Conservation (phyloP, 53 echinoderm and acorn worm genomes). For the Holothuria leucospilota region DNA sequence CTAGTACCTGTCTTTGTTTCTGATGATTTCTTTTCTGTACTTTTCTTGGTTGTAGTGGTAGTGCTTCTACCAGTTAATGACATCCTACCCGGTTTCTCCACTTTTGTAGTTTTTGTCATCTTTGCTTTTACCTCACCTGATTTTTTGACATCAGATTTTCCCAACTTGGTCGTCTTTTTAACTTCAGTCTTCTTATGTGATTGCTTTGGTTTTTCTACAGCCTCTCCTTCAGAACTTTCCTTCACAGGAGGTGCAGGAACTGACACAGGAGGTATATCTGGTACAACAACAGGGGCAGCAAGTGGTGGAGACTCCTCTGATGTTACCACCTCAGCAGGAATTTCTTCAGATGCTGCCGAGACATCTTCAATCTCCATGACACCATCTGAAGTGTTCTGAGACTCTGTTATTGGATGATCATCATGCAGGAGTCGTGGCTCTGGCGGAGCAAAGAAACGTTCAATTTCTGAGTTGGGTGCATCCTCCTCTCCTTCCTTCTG, state of each 20-base stretch:
- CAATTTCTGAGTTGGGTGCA: conserved; percentile 32
- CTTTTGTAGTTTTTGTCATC: conserved; percentile 47
- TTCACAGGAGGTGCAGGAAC: conserved; percentile 31
- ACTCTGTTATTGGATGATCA: conserved; percentile 50
- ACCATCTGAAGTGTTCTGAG: conserved; percentile 50
- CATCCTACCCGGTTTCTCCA: conserved; percentile 36
- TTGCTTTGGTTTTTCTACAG: conserved; percentile 35
- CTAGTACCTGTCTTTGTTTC: conserved; percentile 40
- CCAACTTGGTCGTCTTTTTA: conserved; percentile 45
- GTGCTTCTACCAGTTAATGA: conserved; percentile 23
- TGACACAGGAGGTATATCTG: conserved; percentile 9
- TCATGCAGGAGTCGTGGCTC: conserved; percentile 36
- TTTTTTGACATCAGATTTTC: conserved; percentile 57
- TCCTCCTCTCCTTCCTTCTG: conserved; percentile 31
- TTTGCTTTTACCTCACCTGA: conserved; percentile 46
- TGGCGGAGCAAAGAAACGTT: conserved; percentile 35
- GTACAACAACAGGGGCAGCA: not conserved
- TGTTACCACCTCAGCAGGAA: conserved; percentile 48
- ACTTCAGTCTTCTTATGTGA: conserved; percentile 24
- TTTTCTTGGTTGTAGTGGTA: conserved; percentile 13
- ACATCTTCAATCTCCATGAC: conserved; percentile 51
- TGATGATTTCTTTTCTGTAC: conserved; percentile 58
- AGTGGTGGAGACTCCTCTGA: conserved; percentile 20
- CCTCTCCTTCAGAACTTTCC: conserved; percentile 43
- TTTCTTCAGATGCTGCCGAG: conserved; percentile 49